phyloP scores from a whole-genome alignment of 2,888 invertebrate species.

The Hypomecis punctinalis region DNA sequence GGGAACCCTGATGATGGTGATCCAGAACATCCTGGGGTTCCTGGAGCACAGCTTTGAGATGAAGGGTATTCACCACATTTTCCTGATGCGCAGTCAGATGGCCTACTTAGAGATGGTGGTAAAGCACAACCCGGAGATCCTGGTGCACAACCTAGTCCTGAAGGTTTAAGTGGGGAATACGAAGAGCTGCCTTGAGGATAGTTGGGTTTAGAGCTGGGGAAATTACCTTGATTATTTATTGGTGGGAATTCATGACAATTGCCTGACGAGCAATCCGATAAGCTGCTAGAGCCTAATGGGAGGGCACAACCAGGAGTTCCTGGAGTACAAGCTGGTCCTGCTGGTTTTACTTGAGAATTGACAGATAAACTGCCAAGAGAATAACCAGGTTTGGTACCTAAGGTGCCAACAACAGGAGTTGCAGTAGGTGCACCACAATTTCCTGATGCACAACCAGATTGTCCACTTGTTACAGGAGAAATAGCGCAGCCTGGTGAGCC shows the following conservation, averaged over 20 bases:
- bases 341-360: slow-evolving; percentile 13
- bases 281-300: slow-evolving; percentile 2
- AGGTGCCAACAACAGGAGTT: slow-evolving; percentile 4
- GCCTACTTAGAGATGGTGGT: background rate
- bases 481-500: slow-evolving; percentile 11
- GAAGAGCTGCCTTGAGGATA: slow-evolving; percentile 14
- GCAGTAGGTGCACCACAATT: slow-evolving; percentile 8
- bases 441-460: slow-evolving; percentile 18
- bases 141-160: slow-evolving; percentile 3
- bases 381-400: slow-evolving; percentile 12
- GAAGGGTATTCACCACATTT: slow-evolving; percentile 7
- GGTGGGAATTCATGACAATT: slow-evolving; percentile 14
- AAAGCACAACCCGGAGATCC: slow-evolving; percentile 12
- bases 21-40: slow-evolving; percentile 12
- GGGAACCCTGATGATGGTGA: slow-evolving; percentile 18
- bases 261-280: slow-evolving; percentile 3
- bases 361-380: slow-evolving; percentile 7
- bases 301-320: slow-evolving; percentile 19
- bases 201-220: slow-evolving; percentile 3
- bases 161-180: slow-evolving; percentile 9
- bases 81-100: slow-evolving; percentile 13
- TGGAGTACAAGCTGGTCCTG: slow-evolving; percentile 13
- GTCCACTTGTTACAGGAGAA: background rate
- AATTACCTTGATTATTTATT: background rate
- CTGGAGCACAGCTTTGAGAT: slow-evolving; percentile 15